Percentiles rank a stretch among this genome's conserved stretches.
Evolutionary conservation across 2,797 vertebrate genomes (phyloP).

Genomic region (Crenuchus spilurus): DNA sequence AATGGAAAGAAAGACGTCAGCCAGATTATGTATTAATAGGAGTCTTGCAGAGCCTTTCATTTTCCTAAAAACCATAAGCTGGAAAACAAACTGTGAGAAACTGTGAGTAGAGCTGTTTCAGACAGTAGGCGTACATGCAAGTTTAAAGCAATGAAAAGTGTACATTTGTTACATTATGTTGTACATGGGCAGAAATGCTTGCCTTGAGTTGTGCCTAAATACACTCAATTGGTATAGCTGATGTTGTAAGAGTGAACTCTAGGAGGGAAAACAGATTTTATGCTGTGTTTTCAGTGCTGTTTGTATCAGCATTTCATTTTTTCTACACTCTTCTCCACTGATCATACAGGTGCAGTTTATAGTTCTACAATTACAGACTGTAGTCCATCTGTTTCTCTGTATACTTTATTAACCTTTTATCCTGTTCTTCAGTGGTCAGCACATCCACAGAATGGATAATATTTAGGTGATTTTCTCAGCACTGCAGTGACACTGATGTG

Average conservation of each 20-base stretch:
- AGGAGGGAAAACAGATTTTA: background rate
- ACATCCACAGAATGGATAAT: too few species aligned
- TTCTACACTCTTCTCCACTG: too few species aligned
- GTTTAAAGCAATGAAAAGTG: background rate
- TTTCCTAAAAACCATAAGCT: background rate
- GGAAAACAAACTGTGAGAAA: background rate
- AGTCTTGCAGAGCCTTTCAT: background rate
- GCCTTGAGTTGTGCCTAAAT: background rate
- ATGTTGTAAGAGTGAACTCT: background rate
- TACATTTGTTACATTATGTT: constrained; percentile 2
- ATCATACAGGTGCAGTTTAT: too few species aligned
- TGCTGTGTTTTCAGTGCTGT: background rate
- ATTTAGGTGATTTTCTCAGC: too few species aligned
- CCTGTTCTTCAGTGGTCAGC: too few species aligned
- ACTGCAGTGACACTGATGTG: too few species aligned
- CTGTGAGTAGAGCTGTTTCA: background rate
- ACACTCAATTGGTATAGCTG: background rate
- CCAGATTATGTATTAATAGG: background rate
- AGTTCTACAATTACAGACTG: too few species aligned
- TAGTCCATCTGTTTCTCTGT: too few species aligned
- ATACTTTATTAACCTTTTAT: too few species aligned
- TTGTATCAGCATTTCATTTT: too few species aligned
- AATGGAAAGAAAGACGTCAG: background rate
- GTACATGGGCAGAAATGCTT: background rate
- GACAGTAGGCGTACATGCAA: background rate